These are phyloP conservation scores for Knipowitschia caucasica DNA, from an alignment of 2,797 vertebrate species.

Conservation along the genomic window DNA sequence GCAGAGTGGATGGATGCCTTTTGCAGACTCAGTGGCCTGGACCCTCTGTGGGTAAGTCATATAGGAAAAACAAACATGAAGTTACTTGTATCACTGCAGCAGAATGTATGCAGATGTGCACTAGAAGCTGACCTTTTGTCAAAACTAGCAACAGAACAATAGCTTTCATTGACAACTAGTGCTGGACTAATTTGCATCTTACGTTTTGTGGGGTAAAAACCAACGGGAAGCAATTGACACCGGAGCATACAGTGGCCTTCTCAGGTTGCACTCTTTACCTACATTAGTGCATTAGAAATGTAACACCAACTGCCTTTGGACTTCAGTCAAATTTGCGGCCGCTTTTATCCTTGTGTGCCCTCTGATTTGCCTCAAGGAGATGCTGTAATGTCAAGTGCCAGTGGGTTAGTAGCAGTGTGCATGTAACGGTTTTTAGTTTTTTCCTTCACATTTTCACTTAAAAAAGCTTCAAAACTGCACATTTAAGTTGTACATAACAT, in stretches of 20 bases:
- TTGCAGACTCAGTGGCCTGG: constrained; percentile 82
- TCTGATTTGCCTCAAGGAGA: constrained; percentile 30
- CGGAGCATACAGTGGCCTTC: background rate
- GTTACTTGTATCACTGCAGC: background rate
- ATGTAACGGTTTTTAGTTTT: constrained; percentile 25
- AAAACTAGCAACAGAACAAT: too few species aligned
- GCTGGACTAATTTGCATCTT: constrained; percentile 11
- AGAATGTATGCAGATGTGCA: constrained; percentile 3
- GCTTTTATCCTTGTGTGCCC: constrained; percentile 13
- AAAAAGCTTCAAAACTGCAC: constrained; percentile 24
- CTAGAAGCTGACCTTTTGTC: background rate
- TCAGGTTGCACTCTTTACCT: constrained; percentile 19
- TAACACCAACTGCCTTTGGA: constrained; percentile 7
- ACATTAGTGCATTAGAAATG: constrained; percentile 17
- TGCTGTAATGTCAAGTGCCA: constrained; percentile 19
- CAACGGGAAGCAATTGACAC: background rate
- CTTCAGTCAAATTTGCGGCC: constrained; percentile 8
- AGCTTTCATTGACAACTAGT: background rate
- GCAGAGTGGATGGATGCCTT: constrained; percentile 79
- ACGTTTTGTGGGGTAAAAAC: constrained; percentile 6
- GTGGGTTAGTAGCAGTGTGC: constrained; percentile 12
- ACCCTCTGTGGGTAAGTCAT: constrained; percentile 80
- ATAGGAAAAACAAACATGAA: constrained; percentile 25
- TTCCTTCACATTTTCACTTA: constrained; percentile 49
- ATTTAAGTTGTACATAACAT: constrained; percentile 16